Base-by-base conservation (phyloP, 2,113 vertebrate genomes). In the Nesoenas mayeri region DNA sequence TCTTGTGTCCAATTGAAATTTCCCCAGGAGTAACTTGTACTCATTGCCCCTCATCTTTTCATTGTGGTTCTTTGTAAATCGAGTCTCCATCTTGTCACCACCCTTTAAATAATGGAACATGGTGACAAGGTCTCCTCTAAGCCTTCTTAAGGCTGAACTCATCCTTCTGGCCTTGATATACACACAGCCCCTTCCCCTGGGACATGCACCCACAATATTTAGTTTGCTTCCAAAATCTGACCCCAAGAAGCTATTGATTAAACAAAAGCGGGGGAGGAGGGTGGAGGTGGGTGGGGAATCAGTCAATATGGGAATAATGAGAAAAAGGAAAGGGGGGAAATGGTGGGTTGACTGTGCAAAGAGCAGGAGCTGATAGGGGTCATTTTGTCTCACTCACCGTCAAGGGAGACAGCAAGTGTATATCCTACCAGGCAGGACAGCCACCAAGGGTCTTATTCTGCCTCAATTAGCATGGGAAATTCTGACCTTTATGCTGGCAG, bases 401-500 rank as follows among this genome's bases (percentile, higher is more conserved):
- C 66, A 15, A 53, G 47, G 36, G 60, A 40, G 16, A 42, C 40
- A 91, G 47, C 32, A 62, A 69, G 36, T 6, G 15, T 22, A 20
- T 5, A 66, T 79, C 44, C 75, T 66, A 66, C 44, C 3, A 4
- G 34, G 25, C 40, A 16, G 48, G 11, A 5, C 67, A 80, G 40
- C 47, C 38, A 15, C 54, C 60, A 26, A 58, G 32, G 34, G 5
- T 40, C n/a, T 2, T 47, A 34, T 58, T 60, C 69, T 65, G 56
- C 44, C 44, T 44, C 47, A 53, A 1, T 18, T 47, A 31, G 7
- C 10, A 2, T 0, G 0, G 57, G 25, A 32, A 81, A 12, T n/a
- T 32, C 61, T 24, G 17, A 0, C 26, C 15, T 8, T n/a, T 3
- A 2, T 34, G 47, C 25, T 47, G 86, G 47, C 66, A 66, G 61